Evolutionary conservation across 2,797 vertebrate species (phyloP).

Genomic region (Nyctibius grandis): DNA sequence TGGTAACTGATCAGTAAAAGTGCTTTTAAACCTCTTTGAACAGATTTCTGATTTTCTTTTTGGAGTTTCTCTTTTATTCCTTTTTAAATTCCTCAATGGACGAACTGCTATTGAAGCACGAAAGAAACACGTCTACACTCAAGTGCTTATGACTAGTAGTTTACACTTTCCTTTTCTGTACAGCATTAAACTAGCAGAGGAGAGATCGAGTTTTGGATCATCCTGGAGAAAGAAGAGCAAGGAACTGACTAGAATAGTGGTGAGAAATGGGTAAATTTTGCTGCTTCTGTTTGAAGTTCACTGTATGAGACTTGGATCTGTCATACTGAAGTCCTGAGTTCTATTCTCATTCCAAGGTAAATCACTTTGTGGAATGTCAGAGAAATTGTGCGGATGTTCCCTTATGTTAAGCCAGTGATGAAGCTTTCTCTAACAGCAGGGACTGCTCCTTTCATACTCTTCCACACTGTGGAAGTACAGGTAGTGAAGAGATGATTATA

Average conservation of each 20-base stretch:
- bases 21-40: no score
- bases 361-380: not conserved
- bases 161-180: not conserved
- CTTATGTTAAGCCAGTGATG: not conserved
- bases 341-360: not conserved
- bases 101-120: not conserved
- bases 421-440: not conserved
- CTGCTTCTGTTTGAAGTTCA: not conserved
- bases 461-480: not conserved
- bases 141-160: not conserved
- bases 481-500: not conserved
- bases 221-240: not conserved
- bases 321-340: not conserved
- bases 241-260: not conserved
- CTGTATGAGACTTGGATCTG: not conserved
- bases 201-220: not conserved
- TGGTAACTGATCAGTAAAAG: not conserved
- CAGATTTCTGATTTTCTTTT: no score
- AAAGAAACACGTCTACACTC: not conserved
- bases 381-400: not conserved
- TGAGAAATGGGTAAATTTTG: not conserved
- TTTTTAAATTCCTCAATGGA: not conserved
- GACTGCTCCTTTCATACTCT: not conserved
- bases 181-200: not conserved
- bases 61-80: not conserved